phyloP scores from a whole-genome alignment of 2,797 vertebrate species.

The Anguilla obscura region DNA sequence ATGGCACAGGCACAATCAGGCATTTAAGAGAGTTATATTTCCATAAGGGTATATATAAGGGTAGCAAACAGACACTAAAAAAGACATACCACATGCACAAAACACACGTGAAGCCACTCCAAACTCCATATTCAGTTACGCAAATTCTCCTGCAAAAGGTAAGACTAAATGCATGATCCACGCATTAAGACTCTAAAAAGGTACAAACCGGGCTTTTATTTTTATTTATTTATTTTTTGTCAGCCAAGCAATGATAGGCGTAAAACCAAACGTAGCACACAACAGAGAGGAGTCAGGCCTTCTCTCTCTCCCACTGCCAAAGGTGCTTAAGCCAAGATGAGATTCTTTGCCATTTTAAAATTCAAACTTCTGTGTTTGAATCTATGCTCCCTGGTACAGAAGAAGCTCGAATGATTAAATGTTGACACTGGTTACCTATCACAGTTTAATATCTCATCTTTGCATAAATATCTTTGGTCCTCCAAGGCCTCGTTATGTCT shows the following conservation, averaged over 20 bases:
- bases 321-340: conserved; percentile 12
- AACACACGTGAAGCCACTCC: not conserved
- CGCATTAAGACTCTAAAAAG: not conserved
- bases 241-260: not conserved
- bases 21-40: not conserved
- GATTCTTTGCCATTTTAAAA: not conserved
- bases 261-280: conserved; percentile 28
- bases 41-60: too few relatives aligned
- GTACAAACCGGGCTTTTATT: conserved; percentile 36
- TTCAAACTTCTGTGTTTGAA: not conserved
- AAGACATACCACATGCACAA: not conserved
- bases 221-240: not conserved
- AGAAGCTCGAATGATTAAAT: not conserved
- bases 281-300: conserved; percentile 1
- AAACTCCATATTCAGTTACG: not conserved
- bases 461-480: conserved; percentile 13
- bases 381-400: not conserved
- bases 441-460: conserved; percentile 8
- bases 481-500: not conserved
- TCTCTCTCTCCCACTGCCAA: not conserved
- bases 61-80: not conserved
- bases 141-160: not conserved
- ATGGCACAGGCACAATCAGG: not conserved
- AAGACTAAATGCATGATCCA: too few relatives aligned
- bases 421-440: not conserved